Conservation (phyloP, 2,797 vertebrate species). For the Onychomys arenicola region DNA sequence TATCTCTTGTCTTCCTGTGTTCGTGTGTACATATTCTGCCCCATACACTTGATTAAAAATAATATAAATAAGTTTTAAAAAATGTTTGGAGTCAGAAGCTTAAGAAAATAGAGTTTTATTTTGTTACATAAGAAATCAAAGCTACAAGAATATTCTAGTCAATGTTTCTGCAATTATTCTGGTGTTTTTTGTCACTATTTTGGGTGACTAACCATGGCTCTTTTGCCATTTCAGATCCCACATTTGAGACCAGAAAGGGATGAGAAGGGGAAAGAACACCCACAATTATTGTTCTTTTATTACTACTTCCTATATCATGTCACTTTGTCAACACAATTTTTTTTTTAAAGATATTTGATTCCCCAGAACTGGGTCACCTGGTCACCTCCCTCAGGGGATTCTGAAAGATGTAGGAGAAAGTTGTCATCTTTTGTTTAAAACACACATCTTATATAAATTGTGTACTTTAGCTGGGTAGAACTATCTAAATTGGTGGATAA, state of each 20-base stretch:
- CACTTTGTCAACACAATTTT: neutral
- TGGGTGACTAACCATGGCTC: neutral
- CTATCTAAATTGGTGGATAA: conserved; percentile 22
- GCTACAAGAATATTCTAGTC: conserved; percentile 9
- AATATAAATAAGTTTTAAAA: conserved; percentile 35
- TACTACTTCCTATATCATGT: neutral
- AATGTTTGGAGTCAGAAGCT: conserved; percentile 29
- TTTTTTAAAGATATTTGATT: neutral
- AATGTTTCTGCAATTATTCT: conserved; percentile 25
- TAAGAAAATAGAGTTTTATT: conserved; percentile 28
- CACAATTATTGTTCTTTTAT: neutral
- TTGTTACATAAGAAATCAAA: neutral
- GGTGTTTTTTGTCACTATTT: neutral
- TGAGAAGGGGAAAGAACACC: neutral
- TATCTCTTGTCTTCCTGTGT: neutral
- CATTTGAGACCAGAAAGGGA: neutral
- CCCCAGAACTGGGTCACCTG: neutral
- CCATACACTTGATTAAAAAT: neutral
- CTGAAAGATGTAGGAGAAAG: neutral
- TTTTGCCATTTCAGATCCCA: neutral
- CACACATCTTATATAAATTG: neutral
- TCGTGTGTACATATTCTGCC: neutral
- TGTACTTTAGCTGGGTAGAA: neutral
- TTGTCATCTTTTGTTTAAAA: neutral
- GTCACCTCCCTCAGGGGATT: neutral